Conservation (phyloP, 1,140 invertebrate genomes). For the Drosophila santomea region DNA sequence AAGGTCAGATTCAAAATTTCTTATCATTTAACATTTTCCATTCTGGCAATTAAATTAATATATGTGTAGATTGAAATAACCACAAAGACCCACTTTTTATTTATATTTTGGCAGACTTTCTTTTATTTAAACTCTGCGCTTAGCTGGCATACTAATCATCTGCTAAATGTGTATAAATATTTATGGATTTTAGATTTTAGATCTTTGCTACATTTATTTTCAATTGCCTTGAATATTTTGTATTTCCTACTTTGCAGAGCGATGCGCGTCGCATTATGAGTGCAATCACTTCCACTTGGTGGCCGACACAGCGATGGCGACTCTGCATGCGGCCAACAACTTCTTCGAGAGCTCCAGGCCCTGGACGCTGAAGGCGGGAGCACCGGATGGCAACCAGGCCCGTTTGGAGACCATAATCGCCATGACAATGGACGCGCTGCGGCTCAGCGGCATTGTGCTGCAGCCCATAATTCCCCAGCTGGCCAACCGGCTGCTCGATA, state of each 20-base stretch:
- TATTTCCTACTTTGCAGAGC: slow-evolving; percentile 85
- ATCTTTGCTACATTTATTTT: neutral
- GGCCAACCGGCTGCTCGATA: slow-evolving; percentile 88
- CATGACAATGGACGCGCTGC: slow-evolving; percentile 92
- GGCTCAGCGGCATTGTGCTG: slow-evolving; percentile 91
- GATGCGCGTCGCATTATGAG: slow-evolving; percentile 89
- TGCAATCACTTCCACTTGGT: slow-evolving; percentile 94
- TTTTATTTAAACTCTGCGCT: no score
- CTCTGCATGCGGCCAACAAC: slow-evolving; percentile 91
- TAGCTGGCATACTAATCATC: no score
- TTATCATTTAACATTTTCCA: no score
- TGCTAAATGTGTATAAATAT: no score
- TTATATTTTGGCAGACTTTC: no score
- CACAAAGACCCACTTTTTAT: no score
- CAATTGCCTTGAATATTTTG: slow-evolving; percentile 14
- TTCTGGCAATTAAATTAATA: no score
- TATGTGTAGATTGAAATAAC: no score
- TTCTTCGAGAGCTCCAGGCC: slow-evolving; percentile 94
- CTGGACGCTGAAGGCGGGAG: slow-evolving; percentile 89
- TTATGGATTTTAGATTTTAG: neutral
- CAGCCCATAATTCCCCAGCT: slow-evolving; percentile 94
- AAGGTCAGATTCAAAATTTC: no score
- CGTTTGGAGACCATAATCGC: slow-evolving; percentile 91
- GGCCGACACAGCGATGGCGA: slow-evolving; percentile 90
- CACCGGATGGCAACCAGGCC: slow-evolving; percentile 84